These are phyloP conservation scores for Galendromus occidentalis DNA, from an alignment of 1,140 invertebrate species.

Conservation along the genomic window DNA sequence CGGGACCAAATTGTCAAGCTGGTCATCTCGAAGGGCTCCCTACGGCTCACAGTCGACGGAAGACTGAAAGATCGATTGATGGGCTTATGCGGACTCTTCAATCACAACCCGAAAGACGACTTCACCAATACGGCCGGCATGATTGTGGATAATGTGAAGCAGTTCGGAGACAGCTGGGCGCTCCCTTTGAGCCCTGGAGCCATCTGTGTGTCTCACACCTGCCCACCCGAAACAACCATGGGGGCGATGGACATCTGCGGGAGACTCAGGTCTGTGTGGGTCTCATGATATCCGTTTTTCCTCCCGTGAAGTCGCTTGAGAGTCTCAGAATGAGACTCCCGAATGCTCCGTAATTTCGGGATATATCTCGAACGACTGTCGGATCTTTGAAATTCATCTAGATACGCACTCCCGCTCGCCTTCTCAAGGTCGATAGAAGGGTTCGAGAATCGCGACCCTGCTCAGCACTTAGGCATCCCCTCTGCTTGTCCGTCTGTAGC, in stretches of 20 bases:
- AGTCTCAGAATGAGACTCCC: no score
- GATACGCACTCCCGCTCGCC: no score
- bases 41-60: slow-evolving; percentile 31
- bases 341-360: no score
- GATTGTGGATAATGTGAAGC: slow-evolving; percentile 37
- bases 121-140: slow-evolving; percentile 43
- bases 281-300: neutral
- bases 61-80: slow-evolving; percentile 40
- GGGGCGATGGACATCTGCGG: neutral
- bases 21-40: slow-evolving; percentile 37
- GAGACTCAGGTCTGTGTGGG: neutral
- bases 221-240: neutral
- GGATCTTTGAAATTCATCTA: no score
- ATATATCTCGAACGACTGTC: no score
- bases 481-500: no score
- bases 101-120: slow-evolving; percentile 42
- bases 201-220: neutral
- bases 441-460: no score
- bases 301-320: no score
- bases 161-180: slow-evolving; percentile 53
- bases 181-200: neutral
- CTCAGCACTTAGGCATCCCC: no score
- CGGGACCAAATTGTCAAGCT: slow-evolving; percentile 45
- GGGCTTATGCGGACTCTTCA: slow-evolving; percentile 55
- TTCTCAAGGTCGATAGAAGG: no score